Conservation (phyloP, 2,113 vertebrate genomes). For the Stictonetta naevosa region DNA sequence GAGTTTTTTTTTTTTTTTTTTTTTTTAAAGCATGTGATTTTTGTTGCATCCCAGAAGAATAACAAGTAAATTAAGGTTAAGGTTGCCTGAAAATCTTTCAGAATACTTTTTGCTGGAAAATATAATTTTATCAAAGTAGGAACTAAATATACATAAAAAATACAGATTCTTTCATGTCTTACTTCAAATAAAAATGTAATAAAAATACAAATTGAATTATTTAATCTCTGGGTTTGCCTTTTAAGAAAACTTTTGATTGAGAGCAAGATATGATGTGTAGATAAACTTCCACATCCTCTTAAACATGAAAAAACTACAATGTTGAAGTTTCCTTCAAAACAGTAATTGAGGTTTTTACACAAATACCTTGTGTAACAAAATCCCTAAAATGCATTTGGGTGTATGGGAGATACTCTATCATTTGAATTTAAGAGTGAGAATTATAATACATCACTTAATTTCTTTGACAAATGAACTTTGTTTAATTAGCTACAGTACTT, state of each 20-base stretch:
- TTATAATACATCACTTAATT: slow-evolving; percentile 16
- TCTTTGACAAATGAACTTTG: slow-evolving; percentile 48
- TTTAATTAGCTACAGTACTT: slow-evolving; percentile 31
- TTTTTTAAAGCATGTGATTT: background rate
- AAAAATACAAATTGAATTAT: background rate
- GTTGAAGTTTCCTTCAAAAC: background rate
- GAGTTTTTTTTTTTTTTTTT: background rate
- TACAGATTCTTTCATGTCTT: background rate
- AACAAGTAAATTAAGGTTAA: background rate
- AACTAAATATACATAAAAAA: background rate
- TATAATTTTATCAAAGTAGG: background rate
- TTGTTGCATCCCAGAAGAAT: background rate
- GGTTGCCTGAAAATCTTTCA: background rate
- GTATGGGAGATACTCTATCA: background rate
- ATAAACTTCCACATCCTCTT: background rate
- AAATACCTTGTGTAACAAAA: background rate
- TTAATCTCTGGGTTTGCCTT: background rate
- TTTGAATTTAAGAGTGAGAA: slow-evolving; percentile 4
- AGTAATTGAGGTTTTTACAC: background rate
- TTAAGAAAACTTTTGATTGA: background rate
- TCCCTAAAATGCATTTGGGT: background rate
- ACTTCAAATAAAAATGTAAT: background rate
- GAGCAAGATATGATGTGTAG: background rate
- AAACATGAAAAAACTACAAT: background rate
- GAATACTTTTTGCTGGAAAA: background rate